Base-by-base conservation (phyloP, 2,888 invertebrate genomes). In the Gibbula magus region DNA sequence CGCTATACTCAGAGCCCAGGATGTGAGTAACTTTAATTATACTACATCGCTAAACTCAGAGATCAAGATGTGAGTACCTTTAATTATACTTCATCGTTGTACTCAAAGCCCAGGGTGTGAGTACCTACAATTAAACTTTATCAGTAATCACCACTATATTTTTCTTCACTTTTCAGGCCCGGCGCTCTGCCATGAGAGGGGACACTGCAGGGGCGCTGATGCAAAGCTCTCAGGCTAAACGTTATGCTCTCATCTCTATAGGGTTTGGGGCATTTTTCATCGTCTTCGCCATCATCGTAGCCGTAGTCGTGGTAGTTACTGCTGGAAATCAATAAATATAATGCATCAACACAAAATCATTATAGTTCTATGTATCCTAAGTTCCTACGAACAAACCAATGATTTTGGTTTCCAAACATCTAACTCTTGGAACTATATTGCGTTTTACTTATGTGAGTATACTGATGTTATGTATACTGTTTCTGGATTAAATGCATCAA, bases 1-100 rank as follows among this genome's bases (percentile, higher is more conserved):
- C 13, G 70, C 70, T 13, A 73, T 73, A 10, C 39, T 73, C n/a
- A 35, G 70, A 45, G 70, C 70, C 7, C 70, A 73, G 35, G 70
- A 73, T 13, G 70, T 73, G n/a, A n/a, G 45, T 73, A 2, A 7
- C 45, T 10, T 10, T 7, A 13, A 1, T 45, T 52, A 13, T 52
- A 10, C 52, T 52, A 13, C 35, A 35, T 73, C 13, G 70, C 70
- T 13, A 73, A 35, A 10, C 39, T 73, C n/a, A 35, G 70, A 45
- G 70, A 35, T 20, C 70, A 73, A 25, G 70, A 73, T 13, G 70
- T 73, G n/a, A n/a, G 45, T 73, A 2, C 45, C 45, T 10, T 10
- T 7, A 13, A 1, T 45, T n/a, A n/a, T n/a, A n/a, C n/a, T n/a
- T 73, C 35, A 35, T 73, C 13, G 70, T 39, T 13, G 35, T 73